Base-by-base conservation (phyloP, 2,888 invertebrate species). In the Colostygia pectinataria region DNA sequence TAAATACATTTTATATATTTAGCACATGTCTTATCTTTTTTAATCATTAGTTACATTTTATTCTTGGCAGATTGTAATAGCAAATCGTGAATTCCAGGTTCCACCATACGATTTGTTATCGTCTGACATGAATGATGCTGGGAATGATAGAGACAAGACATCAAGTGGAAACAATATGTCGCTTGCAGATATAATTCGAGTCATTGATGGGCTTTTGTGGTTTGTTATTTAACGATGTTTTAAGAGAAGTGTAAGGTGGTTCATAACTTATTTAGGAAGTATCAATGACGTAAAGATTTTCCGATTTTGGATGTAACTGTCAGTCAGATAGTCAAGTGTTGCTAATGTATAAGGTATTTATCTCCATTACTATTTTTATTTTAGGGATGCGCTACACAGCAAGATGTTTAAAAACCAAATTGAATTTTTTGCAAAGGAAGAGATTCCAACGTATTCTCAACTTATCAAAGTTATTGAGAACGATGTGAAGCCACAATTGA, bases 131-230 rank as follows among this genome's bases (percentile, higher is more conserved):
- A 67, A 52, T 8, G 76, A 77, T 7, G 56, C 59, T 15, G 60
- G 58, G 2, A 57, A 62, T 1, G 47, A 53, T 9, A 58, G 52
- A 36, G 63, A 71, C 0, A 65, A 67, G 13, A 24, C 55, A 13
- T 29, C 66, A 1, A 56, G 63, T 33, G 77, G 73, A 1, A 89
- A 85, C 52, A 85, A 69, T 42, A 80, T 89, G 76, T 73, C 77
- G 1, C 64, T 76, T 34, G 40, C 54, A 0, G 88, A 89, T 45
- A 71, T 88, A 4, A 71, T 87, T 15, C 65, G 80, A 48, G 74
- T 87, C 23, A 83, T 89, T 23, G 89, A 89, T 42, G 81, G 82
- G 8, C 82, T 88, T 52, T 57, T 90, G 25, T 90, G 89, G 89
- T 87, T 74, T 18, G 39, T 18, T 20, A 23, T 12, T 12, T 34